Percentiles rank a stretch among this genome's conserved stretches.
Evolutionary conservation across 1,140 invertebrate species (phyloP).

Genomic region (Geopemphigus sp.): DNA sequence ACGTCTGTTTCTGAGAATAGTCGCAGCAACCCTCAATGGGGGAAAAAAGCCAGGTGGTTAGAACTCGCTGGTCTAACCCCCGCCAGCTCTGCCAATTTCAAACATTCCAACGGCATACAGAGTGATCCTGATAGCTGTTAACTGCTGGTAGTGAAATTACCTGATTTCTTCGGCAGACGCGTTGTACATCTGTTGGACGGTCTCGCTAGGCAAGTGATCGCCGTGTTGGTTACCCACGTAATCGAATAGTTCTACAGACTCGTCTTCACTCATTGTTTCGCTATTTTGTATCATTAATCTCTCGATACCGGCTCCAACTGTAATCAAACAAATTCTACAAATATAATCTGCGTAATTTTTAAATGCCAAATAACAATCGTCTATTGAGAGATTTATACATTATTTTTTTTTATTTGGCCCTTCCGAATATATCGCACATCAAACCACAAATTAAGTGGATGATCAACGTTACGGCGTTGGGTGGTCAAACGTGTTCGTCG

Average conservation of each 20-base stretch:
- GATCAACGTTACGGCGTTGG: neutral
- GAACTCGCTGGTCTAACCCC: neutral
- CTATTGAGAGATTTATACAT: neutral
- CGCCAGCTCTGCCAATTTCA: neutral
- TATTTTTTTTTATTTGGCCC: neutral
- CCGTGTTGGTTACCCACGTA: neutral
- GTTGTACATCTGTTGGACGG: constrained; percentile 37
- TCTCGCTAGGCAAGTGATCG: constrained; percentile 31
- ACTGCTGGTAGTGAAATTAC: neutral
- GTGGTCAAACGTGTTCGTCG: constrained; percentile 42
- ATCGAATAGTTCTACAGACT: constrained; percentile 36
- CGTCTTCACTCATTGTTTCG: constrained; percentile 9
- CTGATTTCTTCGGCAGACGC: constrained; percentile 48
- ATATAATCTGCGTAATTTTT: neutral
- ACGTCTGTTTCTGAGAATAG: constrained; percentile 36
- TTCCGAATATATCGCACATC: neutral
- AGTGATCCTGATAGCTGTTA: neutral
- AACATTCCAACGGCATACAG: constrained; percentile 28
- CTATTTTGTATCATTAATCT: constrained; percentile 41
- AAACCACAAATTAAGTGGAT: neutral
- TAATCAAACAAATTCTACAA: neutral
- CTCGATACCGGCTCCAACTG: constrained; percentile 39
- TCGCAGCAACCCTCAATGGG: neutral
- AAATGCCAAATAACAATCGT: neutral
- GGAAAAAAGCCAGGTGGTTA: constrained; percentile 45